Evolutionary conservation across 2,113 vertebrate species (phyloP), one percentile per base, ranked within the genome.

Genomic region (Hepsetus odoe): DNA sequence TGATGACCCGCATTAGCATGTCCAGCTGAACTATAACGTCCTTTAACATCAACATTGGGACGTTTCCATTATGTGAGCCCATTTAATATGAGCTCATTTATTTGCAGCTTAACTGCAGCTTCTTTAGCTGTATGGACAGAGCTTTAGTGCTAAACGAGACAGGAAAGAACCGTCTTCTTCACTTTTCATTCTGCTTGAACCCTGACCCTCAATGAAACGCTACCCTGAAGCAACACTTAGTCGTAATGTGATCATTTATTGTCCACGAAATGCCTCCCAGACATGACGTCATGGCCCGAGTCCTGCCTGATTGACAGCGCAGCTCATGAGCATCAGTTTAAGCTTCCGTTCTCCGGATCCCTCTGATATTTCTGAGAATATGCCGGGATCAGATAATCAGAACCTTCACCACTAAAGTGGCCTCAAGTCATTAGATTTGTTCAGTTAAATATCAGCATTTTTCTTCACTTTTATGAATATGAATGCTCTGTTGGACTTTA

Each of bases 371-470:
- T 40, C 46, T 22, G n/a, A n/a, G n/a, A 46, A 20, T 51, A 62
- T 66, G 77, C 56, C 77, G 4, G 59, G 51, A 55, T 55, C 51
- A 73, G 59, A 55, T 72, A 46, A 51, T 80, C 72, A 16, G 61
- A 80, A 72, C 61, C 65, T 75, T 20, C 8, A 61, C 26, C 58
- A 72, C 80, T 83, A 80, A 80, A 74, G 42, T 38, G 72, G 59
- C 18, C 22, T 22, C 49, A 12, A 26, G 32, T 49, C 26, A 38
- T 35, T 32, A 18, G 55, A 44, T 70, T 49, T 24, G 40, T 67
- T 33, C 32, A 42, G 55, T 83, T 80, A 83, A 83, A 80, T 76
- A 76, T 56, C 61, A 80, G 26, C 53, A 9, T 20, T 22, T 53
- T 55, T 55, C 38, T 66, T 30, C 32, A 74, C n/a, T n/a, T n/a